Conservation (phyloP, 30 jellyfish, hydroid and myxozoan genomes). For the Hydra vulgaris region DNA sequence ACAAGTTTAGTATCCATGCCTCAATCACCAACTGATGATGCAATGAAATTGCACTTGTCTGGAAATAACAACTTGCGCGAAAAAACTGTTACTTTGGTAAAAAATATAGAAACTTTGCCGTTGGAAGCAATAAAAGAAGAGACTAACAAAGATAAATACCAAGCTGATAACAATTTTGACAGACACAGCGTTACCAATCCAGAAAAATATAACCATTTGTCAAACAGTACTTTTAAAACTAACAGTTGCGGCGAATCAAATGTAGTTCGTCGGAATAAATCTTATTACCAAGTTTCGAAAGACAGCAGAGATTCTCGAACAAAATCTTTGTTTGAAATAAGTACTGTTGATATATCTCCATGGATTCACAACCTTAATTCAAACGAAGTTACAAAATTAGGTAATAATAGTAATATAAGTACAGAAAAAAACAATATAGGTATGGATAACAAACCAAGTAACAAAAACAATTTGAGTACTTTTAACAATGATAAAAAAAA, state of each 20-base stretch:
- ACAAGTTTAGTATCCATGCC: slow-evolving; percentile 29
- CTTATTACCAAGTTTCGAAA: not conserved
- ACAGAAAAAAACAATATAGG: no score
- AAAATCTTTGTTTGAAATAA: slow-evolving; percentile 3
- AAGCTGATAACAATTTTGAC: not conserved
- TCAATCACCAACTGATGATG: slow-evolving; percentile 24
- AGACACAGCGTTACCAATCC: no score
- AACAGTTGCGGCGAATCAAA: not conserved
- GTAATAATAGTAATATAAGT: no score
- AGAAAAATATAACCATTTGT: no score
- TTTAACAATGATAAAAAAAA: not conserved
- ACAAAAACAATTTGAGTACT: not conserved
- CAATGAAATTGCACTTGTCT: not conserved
- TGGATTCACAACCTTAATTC: not conserved
- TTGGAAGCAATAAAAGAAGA: not conserved
- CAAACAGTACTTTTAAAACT: slow-evolving; percentile 8
- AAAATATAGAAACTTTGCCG: not conserved
- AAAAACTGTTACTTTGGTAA: not conserved
- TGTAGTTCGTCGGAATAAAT: slow-evolving; percentile 1
- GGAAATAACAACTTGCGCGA: not conserved
- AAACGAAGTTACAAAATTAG: not conserved
- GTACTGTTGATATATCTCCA: not conserved
- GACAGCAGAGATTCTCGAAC: not conserved
- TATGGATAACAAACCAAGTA: no score
- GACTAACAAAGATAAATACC: not conserved